Evolutionary conservation across 2,888 invertebrate genomes (phyloP).

Genomic region (Eupithecia centaureata): DNA sequence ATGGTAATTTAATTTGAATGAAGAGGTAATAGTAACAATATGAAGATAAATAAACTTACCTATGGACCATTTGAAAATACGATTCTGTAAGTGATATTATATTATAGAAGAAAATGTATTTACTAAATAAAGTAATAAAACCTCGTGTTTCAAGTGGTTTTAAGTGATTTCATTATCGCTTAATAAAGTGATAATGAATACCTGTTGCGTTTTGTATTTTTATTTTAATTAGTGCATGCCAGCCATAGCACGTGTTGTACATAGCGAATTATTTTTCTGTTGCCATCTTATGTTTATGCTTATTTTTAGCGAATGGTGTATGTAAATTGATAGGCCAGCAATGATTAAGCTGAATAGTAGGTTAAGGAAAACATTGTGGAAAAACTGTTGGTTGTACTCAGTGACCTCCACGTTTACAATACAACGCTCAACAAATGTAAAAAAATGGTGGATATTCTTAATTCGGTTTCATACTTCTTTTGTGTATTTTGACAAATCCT

Average conservation of each 20-base stretch:
- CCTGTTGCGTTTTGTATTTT: background rate
- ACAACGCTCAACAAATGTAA: background rate
- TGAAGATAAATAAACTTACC: too few relatives aligned
- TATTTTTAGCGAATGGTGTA: conserved; percentile 27
- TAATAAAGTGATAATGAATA: background rate
- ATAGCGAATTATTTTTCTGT: conserved; percentile 22
- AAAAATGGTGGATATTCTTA: background rate
- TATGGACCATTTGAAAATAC: too few relatives aligned
- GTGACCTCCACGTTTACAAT: background rate
- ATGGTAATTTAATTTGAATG: too few relatives aligned
- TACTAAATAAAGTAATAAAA: too few relatives aligned
- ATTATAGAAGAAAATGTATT: too few relatives aligned
- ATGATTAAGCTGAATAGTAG: background rate
- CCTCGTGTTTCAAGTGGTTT: background rate
- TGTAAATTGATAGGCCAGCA: background rate
- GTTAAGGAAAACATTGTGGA: background rate
- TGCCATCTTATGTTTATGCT: conserved; percentile 13
- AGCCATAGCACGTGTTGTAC: conserved; percentile 12
- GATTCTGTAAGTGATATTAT: too few relatives aligned
- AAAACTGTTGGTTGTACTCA: background rate
- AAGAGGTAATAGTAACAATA: too few relatives aligned
- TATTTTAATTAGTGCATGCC: background rate
- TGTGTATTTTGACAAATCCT: background rate
- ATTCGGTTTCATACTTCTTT: background rate
- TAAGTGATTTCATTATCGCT: background rate